Percentiles rank a stretch among this genome's conserved stretches.
phyloP scores from a whole-genome alignment of 1,140 invertebrate species.

The Harpegnathos saltator region DNA sequence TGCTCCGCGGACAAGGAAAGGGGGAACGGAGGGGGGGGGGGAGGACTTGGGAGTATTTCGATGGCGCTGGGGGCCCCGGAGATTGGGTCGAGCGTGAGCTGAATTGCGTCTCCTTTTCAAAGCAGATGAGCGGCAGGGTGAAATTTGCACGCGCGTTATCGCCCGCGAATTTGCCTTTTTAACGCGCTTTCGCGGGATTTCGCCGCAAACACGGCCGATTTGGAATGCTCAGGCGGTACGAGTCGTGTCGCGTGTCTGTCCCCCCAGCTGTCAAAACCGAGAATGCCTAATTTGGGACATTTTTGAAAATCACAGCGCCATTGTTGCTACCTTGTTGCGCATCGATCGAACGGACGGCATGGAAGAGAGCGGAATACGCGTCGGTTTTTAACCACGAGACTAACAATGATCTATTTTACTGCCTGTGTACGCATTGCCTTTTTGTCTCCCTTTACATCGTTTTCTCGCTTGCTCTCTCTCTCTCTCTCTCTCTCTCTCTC shows the following conservation, averaged over 20 bases:
- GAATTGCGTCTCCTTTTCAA: slow-evolving; percentile 41
- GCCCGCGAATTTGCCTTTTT: slow-evolving; percentile 14
- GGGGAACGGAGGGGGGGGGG: neutral
- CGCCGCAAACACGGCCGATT: slow-evolving; percentile 29
- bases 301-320: slow-evolving; percentile 47
- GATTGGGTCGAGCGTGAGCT: slow-evolving; percentile 57
- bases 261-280: slow-evolving; percentile 24
- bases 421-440: too few relatives aligned
- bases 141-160: slow-evolving; percentile 51
- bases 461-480: too few relatives aligned
- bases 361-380: neutral
- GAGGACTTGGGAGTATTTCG: neutral
- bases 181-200: slow-evolving; percentile 11
- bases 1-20: neutral
- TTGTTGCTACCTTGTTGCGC: slow-evolving; percentile 12
- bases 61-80: slow-evolving; percentile 4
- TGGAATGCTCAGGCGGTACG: slow-evolving; percentile 26
- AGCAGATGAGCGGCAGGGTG: slow-evolving; percentile 11
- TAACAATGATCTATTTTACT: too few relatives aligned
- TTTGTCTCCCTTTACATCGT: too few relatives aligned
- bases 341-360: slow-evolving; percentile 12
- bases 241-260: slow-evolving; percentile 24
- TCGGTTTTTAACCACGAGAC: too few relatives aligned
- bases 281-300: slow-evolving; percentile 26
- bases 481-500: too few relatives aligned